Conservation (phyloP, 2,113 vertebrate species). For the Mus musculus region DNA sequence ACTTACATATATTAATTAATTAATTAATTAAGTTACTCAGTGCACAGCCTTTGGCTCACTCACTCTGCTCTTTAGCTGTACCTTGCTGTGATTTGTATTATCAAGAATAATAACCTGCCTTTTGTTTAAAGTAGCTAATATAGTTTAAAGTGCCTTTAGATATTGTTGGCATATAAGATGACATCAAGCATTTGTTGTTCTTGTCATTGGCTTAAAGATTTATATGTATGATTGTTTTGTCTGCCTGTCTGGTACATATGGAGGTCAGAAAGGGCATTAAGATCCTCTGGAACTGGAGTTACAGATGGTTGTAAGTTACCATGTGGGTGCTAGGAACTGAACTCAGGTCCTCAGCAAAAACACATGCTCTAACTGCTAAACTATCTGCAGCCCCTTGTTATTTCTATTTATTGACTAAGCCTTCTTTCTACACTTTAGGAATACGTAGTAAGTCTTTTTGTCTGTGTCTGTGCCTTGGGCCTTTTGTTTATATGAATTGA, state of each 20-base stretch:
- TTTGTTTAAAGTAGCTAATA: not conserved
- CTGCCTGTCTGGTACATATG: not conserved
- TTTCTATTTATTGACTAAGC: not conserved
- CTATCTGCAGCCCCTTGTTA: not conserved
- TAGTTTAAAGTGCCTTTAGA: not conserved
- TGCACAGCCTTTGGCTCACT: not conserved
- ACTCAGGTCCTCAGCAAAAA: not conserved
- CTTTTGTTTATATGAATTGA: constrained; percentile 12
- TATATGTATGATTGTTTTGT: not conserved
- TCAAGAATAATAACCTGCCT: not conserved
- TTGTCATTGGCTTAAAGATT: not conserved
- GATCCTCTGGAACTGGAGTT: not conserved
- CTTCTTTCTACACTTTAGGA: not conserved
- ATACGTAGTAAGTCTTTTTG: not conserved
- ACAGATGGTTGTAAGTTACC: not conserved
- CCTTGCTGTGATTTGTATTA: not conserved
- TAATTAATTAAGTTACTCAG: not conserved
- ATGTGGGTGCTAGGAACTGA: not conserved
- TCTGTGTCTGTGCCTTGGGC: not conserved
- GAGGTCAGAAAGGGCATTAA: not conserved
- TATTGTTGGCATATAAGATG: not conserved
- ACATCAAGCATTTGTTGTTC: constrained; percentile 24
- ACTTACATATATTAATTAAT: no score
- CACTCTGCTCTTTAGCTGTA: not conserved
- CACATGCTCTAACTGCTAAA: not conserved